A percentile compares a stretch with the other conserved stretches of the same genome.
These are phyloP conservation scores for Eupeodes latifasciatus DNA, from an alignment of 2,888 invertebrate species.

Conservation along the genomic window DNA sequence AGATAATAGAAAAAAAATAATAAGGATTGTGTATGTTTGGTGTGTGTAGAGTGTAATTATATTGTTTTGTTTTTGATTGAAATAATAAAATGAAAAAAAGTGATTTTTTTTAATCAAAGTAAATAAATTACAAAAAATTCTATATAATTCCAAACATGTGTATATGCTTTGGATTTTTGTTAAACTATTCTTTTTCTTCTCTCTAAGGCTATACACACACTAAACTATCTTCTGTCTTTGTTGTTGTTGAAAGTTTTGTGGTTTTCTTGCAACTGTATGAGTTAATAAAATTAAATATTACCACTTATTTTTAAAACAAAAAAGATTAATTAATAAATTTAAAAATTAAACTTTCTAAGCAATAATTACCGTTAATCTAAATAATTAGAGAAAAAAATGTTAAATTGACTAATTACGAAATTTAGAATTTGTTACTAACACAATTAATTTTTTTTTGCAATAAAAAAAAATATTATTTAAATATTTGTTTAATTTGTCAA, in stretches of 20 bases:
- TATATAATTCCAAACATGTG: conserved; percentile 43
- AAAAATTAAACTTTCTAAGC: conserved; percentile 18
- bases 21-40: conserved; percentile 78
- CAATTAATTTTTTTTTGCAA: conserved; percentile 37
- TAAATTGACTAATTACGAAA: conserved; percentile 63
- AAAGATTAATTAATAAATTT: conserved; percentile 55
- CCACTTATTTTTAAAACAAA: conserved; percentile 35
- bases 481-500: conserved; percentile 64
- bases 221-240: conserved; percentile 76
- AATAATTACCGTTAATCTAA: conserved; percentile 59
- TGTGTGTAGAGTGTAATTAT: conserved; percentile 73
- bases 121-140: conserved; percentile 1
- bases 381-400: conserved; percentile 50
- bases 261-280: conserved; percentile 33
- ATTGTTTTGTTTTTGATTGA: conserved; percentile 28
- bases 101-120: conserved; percentile 30
- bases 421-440: conserved; percentile 64
- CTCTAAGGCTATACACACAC: conserved; percentile 65
- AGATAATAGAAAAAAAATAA: conserved; percentile 46
- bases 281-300: conserved; percentile 37
- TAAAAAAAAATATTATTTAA: conserved; percentile 14
- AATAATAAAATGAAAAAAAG: conserved; percentile 16
- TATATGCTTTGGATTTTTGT: conserved; percentile 47
- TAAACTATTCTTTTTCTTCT: neutral
- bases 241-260: conserved; percentile 51